Evolutionary conservation across 64 coral and sea anemone species (phyloP), one percentile per base, ranked within the genome.

Genomic region (Catalaphyllia jardinei): DNA sequence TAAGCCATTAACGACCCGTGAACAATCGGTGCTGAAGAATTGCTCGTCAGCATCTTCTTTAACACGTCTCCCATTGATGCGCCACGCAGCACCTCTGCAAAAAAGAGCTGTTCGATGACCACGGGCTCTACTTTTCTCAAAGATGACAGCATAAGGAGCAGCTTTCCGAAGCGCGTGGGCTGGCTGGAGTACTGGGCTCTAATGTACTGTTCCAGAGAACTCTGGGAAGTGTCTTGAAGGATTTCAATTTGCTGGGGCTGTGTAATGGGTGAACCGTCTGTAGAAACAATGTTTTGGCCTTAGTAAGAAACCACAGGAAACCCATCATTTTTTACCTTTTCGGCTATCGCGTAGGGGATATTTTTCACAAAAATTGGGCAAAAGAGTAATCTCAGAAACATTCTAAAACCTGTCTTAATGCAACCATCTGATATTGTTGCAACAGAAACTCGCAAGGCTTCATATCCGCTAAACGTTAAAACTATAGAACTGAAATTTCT

Each of bases 81-180:
- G 13, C 94, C 94, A 60, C 91, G 91, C 71, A 96, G 61, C 62
- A 96, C 94, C 9, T 93, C 91, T 42, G 91, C 57, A 71, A 96
- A 96, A 87, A 96, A 96, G 87, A 96, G 91, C 87, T 96, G 94
- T 51, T 96, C 94, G 31, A 93, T 93, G 15, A 93, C 82, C 19
- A 91, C 31, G 67, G 94, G 91, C 81, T 96, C 94, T 87, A 96
- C 84, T 82, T 96, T 96, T 31, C 91, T 90, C 22, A 96, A 60
- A 16, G 91, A 93, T 52, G 94, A 96, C 30, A 96, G 15, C 94
- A 96, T 96, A 17, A 96, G 94, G 8, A 96, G 88, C 33, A 96
- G 87, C 71, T 96, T 96, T 29, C 94, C 94, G 71, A 96, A 96
- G 17, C 94, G 91, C 7, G 94, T 96, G 10, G 91, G 87, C 31